These are phyloP conservation scores for Patella vulgata DNA, from an alignment of 1,140 invertebrate genomes.

Conservation along the genomic window DNA sequence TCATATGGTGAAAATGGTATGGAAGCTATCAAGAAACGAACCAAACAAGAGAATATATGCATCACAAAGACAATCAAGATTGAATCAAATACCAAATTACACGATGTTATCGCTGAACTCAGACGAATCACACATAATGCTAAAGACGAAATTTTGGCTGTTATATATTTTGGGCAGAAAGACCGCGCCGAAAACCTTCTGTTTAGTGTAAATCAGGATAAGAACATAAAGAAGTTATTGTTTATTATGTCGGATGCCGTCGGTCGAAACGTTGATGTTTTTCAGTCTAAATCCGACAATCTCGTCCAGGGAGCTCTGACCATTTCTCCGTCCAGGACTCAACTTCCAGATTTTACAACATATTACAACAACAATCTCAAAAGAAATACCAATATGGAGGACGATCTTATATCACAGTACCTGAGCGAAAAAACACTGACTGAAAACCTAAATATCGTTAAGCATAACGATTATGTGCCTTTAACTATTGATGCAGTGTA, in stretches of 20 bases:
- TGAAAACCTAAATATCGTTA: conserved; percentile 5
- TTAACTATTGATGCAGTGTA: conserved; percentile 36
- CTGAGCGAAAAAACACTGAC: conserved; percentile 6
- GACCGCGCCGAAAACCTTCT: conserved; percentile 30
- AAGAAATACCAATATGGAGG: neutral
- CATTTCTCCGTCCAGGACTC: conserved; percentile 18
- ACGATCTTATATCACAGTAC: conserved; percentile 16
- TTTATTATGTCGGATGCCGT: conserved; percentile 46
- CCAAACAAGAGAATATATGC: conserved; percentile 41
- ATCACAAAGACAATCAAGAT: conserved; percentile 20
- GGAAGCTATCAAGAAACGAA: conserved; percentile 26
- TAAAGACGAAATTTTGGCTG: conserved; percentile 34
- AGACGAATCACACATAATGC: conserved; percentile 14
- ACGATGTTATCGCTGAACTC: conserved; percentile 6
- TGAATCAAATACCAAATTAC: conserved; percentile 5
- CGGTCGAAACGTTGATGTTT: conserved; percentile 24
- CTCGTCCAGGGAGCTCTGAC: conserved; percentile 27
- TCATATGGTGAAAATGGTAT: conserved; percentile 40
- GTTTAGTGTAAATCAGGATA: conserved; percentile 1
- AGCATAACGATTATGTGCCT: conserved; percentile 7
- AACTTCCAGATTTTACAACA: conserved; percentile 27
- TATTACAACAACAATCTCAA: conserved; percentile 31
- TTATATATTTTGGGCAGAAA: conserved; percentile 44
- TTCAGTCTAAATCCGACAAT: conserved; percentile 7
- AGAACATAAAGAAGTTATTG: conserved; percentile 22